Conservation (phyloP, 2,797 vertebrate genomes). For the Sorex maritimensis region DNA sequence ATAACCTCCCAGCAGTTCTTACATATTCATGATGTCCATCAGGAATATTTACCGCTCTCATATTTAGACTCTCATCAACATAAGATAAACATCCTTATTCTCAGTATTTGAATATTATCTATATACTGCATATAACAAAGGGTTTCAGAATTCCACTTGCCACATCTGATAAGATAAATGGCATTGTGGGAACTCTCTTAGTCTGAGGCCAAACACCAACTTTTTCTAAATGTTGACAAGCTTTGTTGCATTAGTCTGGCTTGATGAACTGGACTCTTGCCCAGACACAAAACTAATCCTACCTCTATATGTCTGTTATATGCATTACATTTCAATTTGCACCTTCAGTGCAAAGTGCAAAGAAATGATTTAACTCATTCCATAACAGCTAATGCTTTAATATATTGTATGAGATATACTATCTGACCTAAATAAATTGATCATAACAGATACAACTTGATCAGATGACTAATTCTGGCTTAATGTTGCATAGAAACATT, state of each 20-base stretch:
- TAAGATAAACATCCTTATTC: constrained; percentile 9
- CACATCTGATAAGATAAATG: not conserved
- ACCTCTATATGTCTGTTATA: not conserved
- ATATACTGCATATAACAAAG: not conserved
- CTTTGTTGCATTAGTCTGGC: not conserved
- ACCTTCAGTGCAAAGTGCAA: not conserved
- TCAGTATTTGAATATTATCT: constrained; percentile 17
- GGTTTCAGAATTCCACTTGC: no score
- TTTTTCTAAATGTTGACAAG: not conserved
- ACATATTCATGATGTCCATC: not conserved
- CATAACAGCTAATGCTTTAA: not conserved
- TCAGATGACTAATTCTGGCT: not conserved
- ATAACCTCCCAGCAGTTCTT: not conserved
- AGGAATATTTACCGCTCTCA: no score
- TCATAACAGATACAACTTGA: not conserved
- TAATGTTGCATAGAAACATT: constrained; percentile 32
- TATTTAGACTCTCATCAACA: not conserved
- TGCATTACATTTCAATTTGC: not conserved
- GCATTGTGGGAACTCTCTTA: not conserved
- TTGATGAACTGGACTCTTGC: not conserved
- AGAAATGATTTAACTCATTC: constrained; percentile 17
- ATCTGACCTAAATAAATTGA: not conserved
- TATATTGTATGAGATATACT: not conserved
- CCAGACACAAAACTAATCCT: not conserved
- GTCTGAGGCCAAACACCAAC: not conserved